Evolutionary conservation across 2,113 vertebrate species (phyloP).

Genomic region (Crypturellus undulatus): DNA sequence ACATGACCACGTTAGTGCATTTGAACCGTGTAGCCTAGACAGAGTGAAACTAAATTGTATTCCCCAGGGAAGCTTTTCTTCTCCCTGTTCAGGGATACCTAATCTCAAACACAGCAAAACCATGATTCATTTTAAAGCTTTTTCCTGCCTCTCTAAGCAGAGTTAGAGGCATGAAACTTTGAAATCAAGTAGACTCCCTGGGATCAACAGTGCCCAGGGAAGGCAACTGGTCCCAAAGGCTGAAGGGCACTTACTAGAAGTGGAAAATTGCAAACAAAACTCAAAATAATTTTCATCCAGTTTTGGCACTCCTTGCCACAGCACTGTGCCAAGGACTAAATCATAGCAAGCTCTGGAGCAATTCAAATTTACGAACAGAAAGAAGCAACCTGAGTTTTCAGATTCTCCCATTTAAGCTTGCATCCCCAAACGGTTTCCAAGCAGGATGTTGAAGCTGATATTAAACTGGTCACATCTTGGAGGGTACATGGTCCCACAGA

Average conservation of each 20-base stretch:
- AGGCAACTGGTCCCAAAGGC: neutral
- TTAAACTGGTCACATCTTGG: neutral
- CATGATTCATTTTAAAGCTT: neutral
- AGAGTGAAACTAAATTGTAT: neutral
- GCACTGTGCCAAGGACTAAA: neutral
- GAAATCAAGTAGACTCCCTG: conserved; percentile 24
- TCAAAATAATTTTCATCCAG: neutral
- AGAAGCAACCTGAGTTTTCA: neutral
- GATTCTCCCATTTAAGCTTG: neutral
- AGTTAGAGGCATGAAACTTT: conserved; percentile 31
- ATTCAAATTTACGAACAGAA: neutral
- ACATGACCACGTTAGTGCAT: accelerated
- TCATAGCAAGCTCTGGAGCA: neutral
- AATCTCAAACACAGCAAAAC: neutral
- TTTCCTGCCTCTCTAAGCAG: conserved; percentile 25
- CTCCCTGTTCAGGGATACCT: neutral
- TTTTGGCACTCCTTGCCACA: neutral
- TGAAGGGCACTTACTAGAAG: neutral
- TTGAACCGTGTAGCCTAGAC: neutral
- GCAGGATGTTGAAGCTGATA: neutral
- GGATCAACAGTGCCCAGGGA: neutral
- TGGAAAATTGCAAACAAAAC: neutral
- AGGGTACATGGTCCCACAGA: neutral
- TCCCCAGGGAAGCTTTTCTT: neutral
- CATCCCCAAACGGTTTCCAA: neutral